A percentile compares a stretch with the other conserved stretches of the same genome.
Evolutionary conservation across 92 coral and sea anemone genomes (phyloP).

Genomic region (Porites cylindrica): DNA sequence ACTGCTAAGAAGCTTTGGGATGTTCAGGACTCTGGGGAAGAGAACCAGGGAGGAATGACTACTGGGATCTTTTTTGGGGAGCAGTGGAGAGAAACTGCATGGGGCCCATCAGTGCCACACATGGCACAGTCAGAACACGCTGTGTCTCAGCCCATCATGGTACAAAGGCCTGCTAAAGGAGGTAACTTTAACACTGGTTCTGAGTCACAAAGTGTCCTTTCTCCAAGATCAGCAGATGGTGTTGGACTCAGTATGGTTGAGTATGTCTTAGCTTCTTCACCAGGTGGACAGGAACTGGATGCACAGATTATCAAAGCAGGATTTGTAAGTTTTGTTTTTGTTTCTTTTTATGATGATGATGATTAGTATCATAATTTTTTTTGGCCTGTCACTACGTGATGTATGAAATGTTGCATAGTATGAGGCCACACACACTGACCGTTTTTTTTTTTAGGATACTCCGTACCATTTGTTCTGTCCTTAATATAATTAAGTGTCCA

Average conservation of each 20-base stretch:
- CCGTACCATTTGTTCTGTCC: no score
- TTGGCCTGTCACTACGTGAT: neutral
- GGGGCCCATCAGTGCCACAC: slow-evolving; percentile 98
- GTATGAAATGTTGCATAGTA: no score
- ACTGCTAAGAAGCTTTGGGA: slow-evolving; percentile 99
- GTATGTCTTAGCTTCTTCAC: slow-evolving; percentile 95
- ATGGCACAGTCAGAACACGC: slow-evolving; percentile 99
- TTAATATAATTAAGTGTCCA: no score
- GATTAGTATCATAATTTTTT: no score
- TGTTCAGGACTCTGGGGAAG: slow-evolving; percentile 93
- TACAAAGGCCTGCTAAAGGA: slow-evolving; percentile 91
- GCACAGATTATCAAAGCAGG: slow-evolving; percentile 91
- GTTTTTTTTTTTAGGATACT: no score
- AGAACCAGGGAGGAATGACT: slow-evolving; percentile 78
- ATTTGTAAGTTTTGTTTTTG: slow-evolving; percentile 73
- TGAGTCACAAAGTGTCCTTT: slow-evolving; percentile 90
- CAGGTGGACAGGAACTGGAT: slow-evolving; percentile 95
- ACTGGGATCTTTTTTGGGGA: slow-evolving; percentile 92
- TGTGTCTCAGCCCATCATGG: slow-evolving; percentile 98
- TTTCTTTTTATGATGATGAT: no score
- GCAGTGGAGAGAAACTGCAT: slow-evolving; percentile 93
- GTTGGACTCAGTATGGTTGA: slow-evolving; percentile 98
- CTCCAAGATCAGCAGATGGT: slow-evolving; percentile 98
- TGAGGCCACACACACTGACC: no score
- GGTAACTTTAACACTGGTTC: slow-evolving; percentile 80